Evolutionary conservation across 2,888 invertebrate species (phyloP).

Genomic region (Campopleginae sp.): DNA sequence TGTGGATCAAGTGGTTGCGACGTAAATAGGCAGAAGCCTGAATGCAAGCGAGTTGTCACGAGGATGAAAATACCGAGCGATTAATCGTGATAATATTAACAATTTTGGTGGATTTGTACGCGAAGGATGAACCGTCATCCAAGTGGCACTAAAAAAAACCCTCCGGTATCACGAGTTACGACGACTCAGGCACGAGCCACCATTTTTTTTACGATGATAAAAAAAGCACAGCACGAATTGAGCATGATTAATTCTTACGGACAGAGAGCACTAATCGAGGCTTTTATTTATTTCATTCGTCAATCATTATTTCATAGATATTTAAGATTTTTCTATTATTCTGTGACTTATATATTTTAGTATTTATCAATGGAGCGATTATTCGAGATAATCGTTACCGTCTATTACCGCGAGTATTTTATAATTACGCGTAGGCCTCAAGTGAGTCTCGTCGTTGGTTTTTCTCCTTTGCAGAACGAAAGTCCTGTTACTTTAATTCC

Average conservation of each 20-base stretch:
- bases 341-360: slow-evolving; percentile 30
- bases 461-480: slow-evolving; percentile 23
- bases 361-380: slow-evolving; percentile 47
- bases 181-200: slow-evolving; percentile 70
- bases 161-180: slow-evolving; percentile 69
- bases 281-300: slow-evolving; percentile 38
- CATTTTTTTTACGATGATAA: slow-evolving; percentile 73
- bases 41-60: slow-evolving; percentile 31
- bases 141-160: slow-evolving; percentile 75
- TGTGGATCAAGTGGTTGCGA: neutral
- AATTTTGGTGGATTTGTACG: slow-evolving; percentile 30
- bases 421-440: slow-evolving; percentile 66
- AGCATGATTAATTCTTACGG: slow-evolving; percentile 76
- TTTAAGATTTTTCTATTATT: slow-evolving; percentile 21
- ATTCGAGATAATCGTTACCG: slow-evolving; percentile 39
- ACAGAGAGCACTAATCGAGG: slow-evolving; percentile 65
- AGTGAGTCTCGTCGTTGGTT: slow-evolving; percentile 57
- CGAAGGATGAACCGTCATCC: slow-evolving; percentile 65
- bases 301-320: slow-evolving; percentile 27
- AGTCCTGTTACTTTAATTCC: slow-evolving; percentile 41
- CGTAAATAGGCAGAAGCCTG: neutral
- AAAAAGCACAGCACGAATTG: slow-evolving; percentile 83
- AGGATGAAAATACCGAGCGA: slow-evolving; percentile 13
- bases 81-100: slow-evolving; percentile 46
- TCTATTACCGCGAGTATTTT: slow-evolving; percentile 28